phyloP scores from a whole-genome alignment of 2,888 invertebrate species.

The Eretmocerus hayati region DNA sequence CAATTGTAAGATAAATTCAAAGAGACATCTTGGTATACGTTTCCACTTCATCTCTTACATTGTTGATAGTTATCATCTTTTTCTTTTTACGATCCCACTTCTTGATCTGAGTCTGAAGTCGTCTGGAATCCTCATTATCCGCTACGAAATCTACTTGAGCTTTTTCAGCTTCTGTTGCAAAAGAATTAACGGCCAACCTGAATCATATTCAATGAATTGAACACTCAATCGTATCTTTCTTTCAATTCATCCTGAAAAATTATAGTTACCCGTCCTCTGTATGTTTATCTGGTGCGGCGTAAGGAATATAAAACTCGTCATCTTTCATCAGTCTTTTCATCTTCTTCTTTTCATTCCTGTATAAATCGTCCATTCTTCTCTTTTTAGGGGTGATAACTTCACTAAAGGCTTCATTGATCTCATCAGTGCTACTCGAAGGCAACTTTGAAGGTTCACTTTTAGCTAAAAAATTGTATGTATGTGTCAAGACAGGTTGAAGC shows the following conservation, averaged over 20 bases:
- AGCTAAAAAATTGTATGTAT: slow-evolving; percentile 3
- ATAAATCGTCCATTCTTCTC: slow-evolving; percentile 53
- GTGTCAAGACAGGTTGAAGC: background rate
- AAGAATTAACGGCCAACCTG: slow-evolving; percentile 70
- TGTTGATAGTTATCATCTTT: slow-evolving; percentile 76
- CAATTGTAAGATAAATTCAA: no score
- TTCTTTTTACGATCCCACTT: slow-evolving; percentile 95
- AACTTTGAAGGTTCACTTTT: slow-evolving; percentile 28
- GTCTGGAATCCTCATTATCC: slow-evolving; percentile 65
- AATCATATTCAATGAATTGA: slow-evolving; percentile 22
- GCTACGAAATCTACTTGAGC: slow-evolving; percentile 78
- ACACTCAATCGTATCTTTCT: background rate
- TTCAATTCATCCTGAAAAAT: slow-evolving; percentile 2
- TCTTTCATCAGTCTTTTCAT: slow-evolving; percentile 53
- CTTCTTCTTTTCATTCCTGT: slow-evolving; percentile 50
- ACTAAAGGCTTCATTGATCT: slow-evolving; percentile 54
- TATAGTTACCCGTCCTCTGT: slow-evolving; percentile 68
- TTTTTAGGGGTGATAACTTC: slow-evolving; percentile 55
- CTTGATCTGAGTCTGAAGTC: slow-evolving; percentile 56
- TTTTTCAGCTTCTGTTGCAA: slow-evolving; percentile 70
- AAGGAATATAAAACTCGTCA: slow-evolving; percentile 81
- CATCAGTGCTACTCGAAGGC: slow-evolving; percentile 49
- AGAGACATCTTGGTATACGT: slow-evolving; percentile 4
- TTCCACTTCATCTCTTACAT: slow-evolving; percentile 45
- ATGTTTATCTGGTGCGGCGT: slow-evolving; percentile 75